These are phyloP conservation scores for Parotia lawesii DNA, from an alignment of 2,113 vertebrate species.

Conservation along the genomic window DNA sequence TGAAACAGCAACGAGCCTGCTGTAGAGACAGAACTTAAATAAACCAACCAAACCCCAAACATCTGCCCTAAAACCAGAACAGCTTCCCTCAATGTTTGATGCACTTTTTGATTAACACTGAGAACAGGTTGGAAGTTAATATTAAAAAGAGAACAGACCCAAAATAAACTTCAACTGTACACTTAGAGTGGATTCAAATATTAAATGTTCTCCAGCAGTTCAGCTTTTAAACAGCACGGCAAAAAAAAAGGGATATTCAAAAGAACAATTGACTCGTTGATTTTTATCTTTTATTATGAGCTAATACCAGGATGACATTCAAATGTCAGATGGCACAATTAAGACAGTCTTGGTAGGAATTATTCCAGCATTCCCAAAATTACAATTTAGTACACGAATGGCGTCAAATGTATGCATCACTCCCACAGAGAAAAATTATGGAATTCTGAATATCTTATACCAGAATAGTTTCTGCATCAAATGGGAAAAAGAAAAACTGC, in stretches of 20 bases:
- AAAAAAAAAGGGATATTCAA: neutral
- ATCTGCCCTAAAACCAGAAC: neutral
- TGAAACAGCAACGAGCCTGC: neutral
- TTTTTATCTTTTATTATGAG: conserved; percentile 69
- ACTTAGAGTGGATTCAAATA: neutral
- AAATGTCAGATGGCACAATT: conserved; percentile 67
- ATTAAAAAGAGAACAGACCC: neutral
- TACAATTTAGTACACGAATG: conserved; percentile 62
- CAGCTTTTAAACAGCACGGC: conserved; percentile 38
- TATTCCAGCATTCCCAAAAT: conserved; percentile 64
- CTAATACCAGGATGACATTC: conserved; percentile 71
- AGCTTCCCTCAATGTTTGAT: neutral
- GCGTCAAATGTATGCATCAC: conserved; percentile 54
- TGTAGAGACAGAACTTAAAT: neutral
- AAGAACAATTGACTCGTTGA: conserved; percentile 51
- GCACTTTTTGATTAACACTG: neutral
- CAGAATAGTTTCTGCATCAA: conserved; percentile 50
- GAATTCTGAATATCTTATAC: conserved; percentile 43
- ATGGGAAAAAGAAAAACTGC: conserved; percentile 54
- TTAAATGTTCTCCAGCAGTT: conserved; percentile 58
- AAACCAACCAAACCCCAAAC: neutral
- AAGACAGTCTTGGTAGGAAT: conserved; percentile 65
- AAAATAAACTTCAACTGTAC: neutral
- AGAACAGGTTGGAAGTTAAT: neutral
- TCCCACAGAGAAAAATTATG: conserved; percentile 51